Base-by-base conservation (phyloP, 1,140 invertebrate genomes). In the Drosophila persimilis region DNA sequence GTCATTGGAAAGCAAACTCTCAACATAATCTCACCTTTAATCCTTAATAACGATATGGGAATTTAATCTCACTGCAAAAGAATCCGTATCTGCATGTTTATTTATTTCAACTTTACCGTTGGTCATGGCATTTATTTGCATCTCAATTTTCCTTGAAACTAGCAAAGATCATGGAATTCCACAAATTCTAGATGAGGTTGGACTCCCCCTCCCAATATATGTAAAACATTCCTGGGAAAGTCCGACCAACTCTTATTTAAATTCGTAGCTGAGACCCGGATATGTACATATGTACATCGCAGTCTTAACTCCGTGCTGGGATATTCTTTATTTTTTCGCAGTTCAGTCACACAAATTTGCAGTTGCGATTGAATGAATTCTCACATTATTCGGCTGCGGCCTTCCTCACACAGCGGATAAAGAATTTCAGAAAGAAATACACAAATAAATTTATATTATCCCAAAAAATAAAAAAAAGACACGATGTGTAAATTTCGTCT, bases 281-380 rank as follows among this genome's bases (percentile, higher is more conserved):
- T 45, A 73, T 51, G 55, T 73, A 31, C 29, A 29, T 24, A 24
- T 31, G 29, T 50, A 50, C 70, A 62, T 62, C 70, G 24, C 24
- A 26, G 24, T 3, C 24, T 26, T 5, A 73, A 72, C 67, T 73
- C 67, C 67, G 69, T 6, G 51, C 45, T 58, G 24, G 67, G 70
- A 73, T 73, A 73, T 63, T 73, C 70, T 73, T 73, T 73, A 73
- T 73, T 73, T 69, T 73, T 73, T 73, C 69, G 73, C 70, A 73
- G 69, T 73, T 73, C 58, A 73, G 70, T 73, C 58, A 73, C 70
- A 73, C 59, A 73, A 73, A 73, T 73, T 73, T 73, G 51, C 69
- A 72, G 62, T 73, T 73, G 70, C 69, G 71, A 73, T 73, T 55
- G 70, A 73, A 73, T 73, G 50, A 61, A 73, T 73, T 73, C 59